A percentile compares a stretch with the other conserved stretches of the same genome.
These are phyloP conservation scores for Varanus komodoensis DNA, from an alignment of 2,113 vertebrate species.

Conservation along the genomic window DNA sequence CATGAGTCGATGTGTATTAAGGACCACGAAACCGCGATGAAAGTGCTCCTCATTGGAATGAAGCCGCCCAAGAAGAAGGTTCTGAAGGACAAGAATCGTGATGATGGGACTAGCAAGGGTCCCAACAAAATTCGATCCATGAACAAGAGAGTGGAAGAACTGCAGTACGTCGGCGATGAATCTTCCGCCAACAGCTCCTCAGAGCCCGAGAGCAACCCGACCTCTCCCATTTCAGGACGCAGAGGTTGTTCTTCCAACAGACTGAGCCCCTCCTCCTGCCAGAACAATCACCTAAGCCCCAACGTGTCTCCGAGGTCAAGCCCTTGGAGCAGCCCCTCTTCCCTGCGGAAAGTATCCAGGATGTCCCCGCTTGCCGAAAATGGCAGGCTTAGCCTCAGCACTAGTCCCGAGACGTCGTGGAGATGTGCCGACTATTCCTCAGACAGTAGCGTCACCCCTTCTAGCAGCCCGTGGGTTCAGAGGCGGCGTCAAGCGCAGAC, in stretches of 20 bases:
- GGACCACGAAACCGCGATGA: conserved; percentile 80
- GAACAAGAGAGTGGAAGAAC: conserved; percentile 92
- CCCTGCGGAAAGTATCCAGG: conserved; percentile 85
- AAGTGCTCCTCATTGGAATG: conserved; percentile 90
- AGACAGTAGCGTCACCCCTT: conserved; percentile 93
- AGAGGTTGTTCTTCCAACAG: conserved; percentile 79
- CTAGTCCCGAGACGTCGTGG: conserved; percentile 78
- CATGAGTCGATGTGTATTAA: conserved; percentile 83
- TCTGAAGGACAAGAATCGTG: conserved; percentile 83
- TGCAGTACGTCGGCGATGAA: conserved; percentile 91
- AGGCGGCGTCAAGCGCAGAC: conserved; percentile 88
- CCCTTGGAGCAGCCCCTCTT: conserved; percentile 93
- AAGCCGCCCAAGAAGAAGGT: conserved; percentile 97
- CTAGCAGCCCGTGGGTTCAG: conserved; percentile 95
- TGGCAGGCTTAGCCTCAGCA: conserved; percentile 77
- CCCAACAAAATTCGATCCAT: conserved; percentile 84
- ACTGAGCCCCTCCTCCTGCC: conserved; percentile 84
- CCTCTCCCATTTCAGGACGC: conserved; percentile 86
- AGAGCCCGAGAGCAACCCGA: conserved; percentile 91
- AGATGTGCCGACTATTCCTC: conserved; percentile 92
- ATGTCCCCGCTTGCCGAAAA: conserved; percentile 89
- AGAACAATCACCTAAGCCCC: conserved; percentile 90
- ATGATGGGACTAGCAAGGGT: conserved; percentile 75
- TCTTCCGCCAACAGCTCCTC: conserved; percentile 94
- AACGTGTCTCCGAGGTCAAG: conserved; percentile 90